Evolutionary conservation across 1,140 invertebrate genomes (phyloP).

Genomic region (Pseudomyrmex sp.): DNA sequence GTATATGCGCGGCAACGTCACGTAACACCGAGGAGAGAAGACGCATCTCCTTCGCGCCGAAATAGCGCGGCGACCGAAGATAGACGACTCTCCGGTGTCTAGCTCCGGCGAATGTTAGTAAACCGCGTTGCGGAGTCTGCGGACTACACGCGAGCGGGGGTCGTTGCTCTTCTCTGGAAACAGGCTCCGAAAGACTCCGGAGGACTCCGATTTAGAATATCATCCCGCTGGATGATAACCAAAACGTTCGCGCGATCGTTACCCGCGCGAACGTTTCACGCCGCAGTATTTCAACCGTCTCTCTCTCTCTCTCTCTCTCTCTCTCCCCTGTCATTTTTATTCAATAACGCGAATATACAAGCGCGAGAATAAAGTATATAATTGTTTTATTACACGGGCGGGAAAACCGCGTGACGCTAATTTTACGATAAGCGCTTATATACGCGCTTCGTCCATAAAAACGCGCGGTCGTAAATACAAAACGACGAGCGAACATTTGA

Average conservation of each 20-base stretch:
- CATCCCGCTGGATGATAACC: slow-evolving; percentile 27
- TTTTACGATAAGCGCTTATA: neutral
- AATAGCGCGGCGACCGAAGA: slow-evolving; percentile 66
- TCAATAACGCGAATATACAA: neutral
- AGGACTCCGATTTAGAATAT: slow-evolving; percentile 16
- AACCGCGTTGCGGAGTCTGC: slow-evolving; percentile 47
- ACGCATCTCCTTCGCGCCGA: slow-evolving; percentile 44
- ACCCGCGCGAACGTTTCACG: neutral
- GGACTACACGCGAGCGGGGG: slow-evolving; percentile 40
- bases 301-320: too few relatives aligned
- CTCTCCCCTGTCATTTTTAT: too few relatives aligned
- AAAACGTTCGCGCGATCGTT: neutral
- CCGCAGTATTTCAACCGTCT: neutral
- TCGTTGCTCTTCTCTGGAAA: slow-evolving; percentile 62
- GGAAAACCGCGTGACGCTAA: neutral
- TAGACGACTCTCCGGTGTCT: slow-evolving; percentile 62
- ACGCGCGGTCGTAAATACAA: neutral
- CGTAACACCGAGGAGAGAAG: slow-evolving; percentile 6
- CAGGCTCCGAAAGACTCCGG: neutral
- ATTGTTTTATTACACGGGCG: too few relatives aligned
- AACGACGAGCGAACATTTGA: neutral
- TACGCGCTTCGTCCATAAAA: neutral
- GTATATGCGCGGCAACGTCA: neutral
- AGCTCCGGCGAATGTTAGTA: slow-evolving; percentile 64
- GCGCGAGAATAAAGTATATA: neutral